A percentile compares a stretch with the other conserved stretches of the same genome.
These are phyloP conservation scores for Spinus pinus DNA, from an alignment of 2,797 vertebrate genomes.

Conservation along the genomic window DNA sequence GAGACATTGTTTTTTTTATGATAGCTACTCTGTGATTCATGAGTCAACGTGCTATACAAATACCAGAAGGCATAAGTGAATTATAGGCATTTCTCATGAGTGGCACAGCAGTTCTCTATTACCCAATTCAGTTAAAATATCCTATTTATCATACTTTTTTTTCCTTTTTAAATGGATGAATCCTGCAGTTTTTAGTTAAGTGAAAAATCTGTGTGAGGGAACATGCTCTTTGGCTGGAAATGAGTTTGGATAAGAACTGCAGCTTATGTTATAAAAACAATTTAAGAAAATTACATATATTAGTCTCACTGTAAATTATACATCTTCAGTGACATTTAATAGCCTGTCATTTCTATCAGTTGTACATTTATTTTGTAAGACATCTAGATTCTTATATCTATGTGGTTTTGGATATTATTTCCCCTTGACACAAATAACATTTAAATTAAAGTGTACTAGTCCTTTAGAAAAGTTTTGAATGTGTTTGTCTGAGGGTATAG, in stretches of 20 bases:
- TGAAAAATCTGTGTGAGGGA: not conserved
- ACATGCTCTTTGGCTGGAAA: slow-evolving; percentile 11
- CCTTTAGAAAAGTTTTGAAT: not conserved
- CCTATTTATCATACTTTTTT: slow-evolving; percentile 22
- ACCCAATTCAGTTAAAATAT: slow-evolving; percentile 61
- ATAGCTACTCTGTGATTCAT: slow-evolving; percentile 62
- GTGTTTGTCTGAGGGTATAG: not conserved
- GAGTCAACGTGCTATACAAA: slow-evolving; percentile 59
- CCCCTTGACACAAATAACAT: not conserved
- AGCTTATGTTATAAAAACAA: not conserved
- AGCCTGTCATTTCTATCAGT: slow-evolving; percentile 4
- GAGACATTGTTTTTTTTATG: slow-evolving; percentile 37
- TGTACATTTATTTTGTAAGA: slow-evolving; percentile 14
- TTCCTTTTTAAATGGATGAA: not conserved
- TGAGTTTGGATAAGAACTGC: slow-evolving; percentile 24
- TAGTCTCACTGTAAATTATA: not conserved
- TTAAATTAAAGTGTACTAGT: not conserved
- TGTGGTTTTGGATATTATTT: not conserved
- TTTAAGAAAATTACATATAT: slow-evolving; percentile 15
- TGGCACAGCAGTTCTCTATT: slow-evolving; percentile 58
- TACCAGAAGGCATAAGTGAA: slow-evolving; percentile 62
- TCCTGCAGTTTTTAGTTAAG: slow-evolving; percentile 35
- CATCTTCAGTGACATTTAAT: not conserved
- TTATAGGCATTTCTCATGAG: slow-evolving; percentile 62
- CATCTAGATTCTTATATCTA: not conserved